Evolutionary conservation across 2,797 vertebrate species (phyloP).

Genomic region (Hydrophis major): DNA sequence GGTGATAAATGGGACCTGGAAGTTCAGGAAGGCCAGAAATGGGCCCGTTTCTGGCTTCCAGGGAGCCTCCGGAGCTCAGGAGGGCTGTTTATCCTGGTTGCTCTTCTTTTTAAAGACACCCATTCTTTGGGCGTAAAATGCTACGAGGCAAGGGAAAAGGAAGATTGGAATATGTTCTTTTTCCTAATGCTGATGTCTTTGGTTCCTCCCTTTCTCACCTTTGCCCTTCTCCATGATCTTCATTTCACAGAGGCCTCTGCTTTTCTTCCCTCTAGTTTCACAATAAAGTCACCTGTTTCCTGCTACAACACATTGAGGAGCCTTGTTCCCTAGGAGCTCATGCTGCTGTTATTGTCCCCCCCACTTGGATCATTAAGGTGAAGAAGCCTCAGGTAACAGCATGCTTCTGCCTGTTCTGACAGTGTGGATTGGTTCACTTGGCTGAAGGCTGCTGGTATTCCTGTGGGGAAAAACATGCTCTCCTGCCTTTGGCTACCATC

Average conservation of each 20-base stretch:
- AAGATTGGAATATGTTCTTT: not conserved
- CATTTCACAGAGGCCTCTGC: not conserved
- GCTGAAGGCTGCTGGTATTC: constrained; percentile 37
- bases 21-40: too few relatives aligned
- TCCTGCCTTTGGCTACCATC: constrained; percentile 11
- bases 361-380: constrained; percentile 99
- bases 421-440: constrained; percentile 49
- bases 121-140: not conserved
- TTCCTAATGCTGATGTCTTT: not conserved
- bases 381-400: constrained; percentile 96
- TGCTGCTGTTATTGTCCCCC: constrained; percentile 94
- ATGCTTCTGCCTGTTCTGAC: constrained; percentile 67
- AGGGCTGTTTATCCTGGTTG: too few relatives aligned
- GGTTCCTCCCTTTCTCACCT: not conserved
- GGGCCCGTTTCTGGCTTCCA: too few relatives aligned
- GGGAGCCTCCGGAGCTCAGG: too few relatives aligned
- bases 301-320: constrained; percentile 99
- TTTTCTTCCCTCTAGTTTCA: constrained; percentile 82
- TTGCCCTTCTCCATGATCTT: not conserved
- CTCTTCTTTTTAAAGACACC: not conserved
- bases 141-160: not conserved
- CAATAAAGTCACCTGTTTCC: constrained; percentile 99
- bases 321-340: constrained; percentile 96
- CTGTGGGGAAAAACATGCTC: constrained; percentile 43
- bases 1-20: too few relatives aligned